Base-by-base conservation (phyloP, 2,797 vertebrate genomes). In the Halcyon badia region DNA sequence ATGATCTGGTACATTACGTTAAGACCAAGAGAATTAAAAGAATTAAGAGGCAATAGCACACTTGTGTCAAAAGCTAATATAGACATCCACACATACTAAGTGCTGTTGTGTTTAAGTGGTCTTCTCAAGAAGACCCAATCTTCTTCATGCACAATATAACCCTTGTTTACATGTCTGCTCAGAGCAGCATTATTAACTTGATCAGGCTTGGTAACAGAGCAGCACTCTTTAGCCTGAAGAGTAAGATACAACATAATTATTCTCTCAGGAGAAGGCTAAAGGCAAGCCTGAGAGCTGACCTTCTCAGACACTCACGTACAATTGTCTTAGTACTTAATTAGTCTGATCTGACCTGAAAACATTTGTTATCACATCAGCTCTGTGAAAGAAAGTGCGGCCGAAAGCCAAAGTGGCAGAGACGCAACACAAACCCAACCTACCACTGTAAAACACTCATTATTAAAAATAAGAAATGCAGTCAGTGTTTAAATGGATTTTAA, bases 271-370 rank as follows among this genome's bases (percentile, higher is more conserved):
- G 20, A 86, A 71, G n/a, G 76, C 54, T 73, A 61, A 57, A 73
- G 70, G 83, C 83, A 76, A 91, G 33, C 16, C 70, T 66, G 48
- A 60, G 85, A 90, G 70, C 35, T 82, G 73, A 70, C 80, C 80
- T 81, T 44, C 87, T 28, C 80, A 69, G 56, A 58, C 37, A 16
- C 41, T 68, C 87, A 26, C 1, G 3, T n/a, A 62, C 79, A 75
- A 44, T 54, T 49, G 18, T 60, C 72, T 72, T 4, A 26, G 30
- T 10, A 31, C n/a, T 88, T 64, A 68, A 48, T 57, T 70, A 77
- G 35, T 19, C 76, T 75, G 56, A 90, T 51, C 51, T 58, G 79
- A 80, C 72, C 69, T 60, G 82, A 70, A 95, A 94, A 87, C 62
- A 57, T 78, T 66, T 87, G 35, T 6, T 31, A 73, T 20, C 26